These are phyloP conservation scores for Sarcophaga caerulescens DNA, from an alignment of 2,888 invertebrate species.

Conservation along the genomic window DNA sequence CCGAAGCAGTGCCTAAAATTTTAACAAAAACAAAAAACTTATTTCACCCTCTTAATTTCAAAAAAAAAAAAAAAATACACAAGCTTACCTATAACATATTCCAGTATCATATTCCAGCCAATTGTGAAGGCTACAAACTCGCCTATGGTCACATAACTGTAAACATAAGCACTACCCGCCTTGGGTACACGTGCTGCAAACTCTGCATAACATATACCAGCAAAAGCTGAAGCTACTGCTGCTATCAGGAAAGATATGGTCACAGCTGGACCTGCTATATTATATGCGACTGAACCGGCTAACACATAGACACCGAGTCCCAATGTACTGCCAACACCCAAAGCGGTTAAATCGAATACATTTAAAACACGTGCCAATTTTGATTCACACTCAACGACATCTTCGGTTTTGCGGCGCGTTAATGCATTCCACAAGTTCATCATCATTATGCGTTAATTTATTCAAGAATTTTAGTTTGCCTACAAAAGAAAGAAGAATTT, in stretches of 20 bases:
- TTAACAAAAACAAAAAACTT: neutral
- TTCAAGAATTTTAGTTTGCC: neutral
- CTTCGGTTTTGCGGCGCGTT: conserved; percentile 82
- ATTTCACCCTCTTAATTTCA: neutral
- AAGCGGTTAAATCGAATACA: conserved; percentile 91
- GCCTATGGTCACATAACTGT: conserved; percentile 91
- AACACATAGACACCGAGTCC: conserved; percentile 98
- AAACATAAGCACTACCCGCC: conserved; percentile 92
- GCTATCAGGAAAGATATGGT: conserved; percentile 95
- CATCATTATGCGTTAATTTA: conserved; percentile 60
- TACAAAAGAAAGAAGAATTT: neutral
- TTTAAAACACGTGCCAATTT: conserved; percentile 87
- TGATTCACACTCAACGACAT: conserved; percentile 80
- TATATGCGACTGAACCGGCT: conserved; percentile 93
- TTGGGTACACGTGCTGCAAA: conserved; percentile 90
- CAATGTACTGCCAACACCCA: conserved; percentile 93
- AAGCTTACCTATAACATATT: conserved; percentile 87
- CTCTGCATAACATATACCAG: conserved; percentile 92
- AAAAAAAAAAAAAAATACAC: conserved; percentile 67
- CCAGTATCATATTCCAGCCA: conserved; percentile 92
- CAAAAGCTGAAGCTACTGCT: conserved; percentile 95
- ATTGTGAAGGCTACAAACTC: conserved; percentile 91
- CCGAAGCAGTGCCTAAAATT: conserved; percentile 87
- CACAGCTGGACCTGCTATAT: conserved; percentile 94
- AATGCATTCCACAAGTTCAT: conserved; percentile 77